Evolutionary conservation across 2,113 vertebrate species (phyloP).

Genomic region (Morone saxatilis): DNA sequence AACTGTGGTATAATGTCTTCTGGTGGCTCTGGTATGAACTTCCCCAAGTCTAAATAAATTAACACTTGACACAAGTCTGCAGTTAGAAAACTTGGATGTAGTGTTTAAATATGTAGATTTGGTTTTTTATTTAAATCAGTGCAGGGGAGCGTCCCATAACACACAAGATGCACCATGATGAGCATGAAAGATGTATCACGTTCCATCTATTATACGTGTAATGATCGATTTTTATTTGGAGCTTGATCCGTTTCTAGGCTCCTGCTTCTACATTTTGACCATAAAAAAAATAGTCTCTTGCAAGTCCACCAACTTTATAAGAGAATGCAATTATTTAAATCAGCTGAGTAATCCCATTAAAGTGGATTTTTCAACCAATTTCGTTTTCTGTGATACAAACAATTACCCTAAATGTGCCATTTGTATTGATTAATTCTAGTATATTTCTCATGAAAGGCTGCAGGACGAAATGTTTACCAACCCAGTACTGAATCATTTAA

Average conservation of each 20-base stretch:
- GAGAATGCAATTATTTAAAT: neutral
- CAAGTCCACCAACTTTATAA: neutral
- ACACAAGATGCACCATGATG: too few species aligned
- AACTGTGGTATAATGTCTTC: neutral
- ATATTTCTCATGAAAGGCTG: neutral
- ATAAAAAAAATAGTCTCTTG: neutral
- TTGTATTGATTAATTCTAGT: neutral
- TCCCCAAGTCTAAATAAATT: too few species aligned
- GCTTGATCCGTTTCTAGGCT: neutral
- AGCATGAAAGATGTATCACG: neutral
- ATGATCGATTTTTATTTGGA: neutral
- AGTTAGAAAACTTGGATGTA: neutral
- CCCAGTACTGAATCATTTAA: neutral
- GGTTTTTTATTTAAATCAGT: too few species aligned
- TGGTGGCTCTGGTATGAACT: neutral
- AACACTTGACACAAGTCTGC: neutral
- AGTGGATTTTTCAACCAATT: neutral
- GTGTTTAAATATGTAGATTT: too few species aligned
- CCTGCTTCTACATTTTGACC: too few species aligned
- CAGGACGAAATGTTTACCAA: neutral
- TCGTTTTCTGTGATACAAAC: neutral
- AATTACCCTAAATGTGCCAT: neutral
- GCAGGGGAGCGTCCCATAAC: too few species aligned
- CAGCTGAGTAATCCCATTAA: neutral
- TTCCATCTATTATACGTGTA: neutral